A percentile compares a stretch with the other conserved stretches of the same genome.
These are phyloP conservation scores for Trinorchestia longiramus DNA, from an alignment of 1,140 invertebrate species.

Conservation along the genomic window DNA sequence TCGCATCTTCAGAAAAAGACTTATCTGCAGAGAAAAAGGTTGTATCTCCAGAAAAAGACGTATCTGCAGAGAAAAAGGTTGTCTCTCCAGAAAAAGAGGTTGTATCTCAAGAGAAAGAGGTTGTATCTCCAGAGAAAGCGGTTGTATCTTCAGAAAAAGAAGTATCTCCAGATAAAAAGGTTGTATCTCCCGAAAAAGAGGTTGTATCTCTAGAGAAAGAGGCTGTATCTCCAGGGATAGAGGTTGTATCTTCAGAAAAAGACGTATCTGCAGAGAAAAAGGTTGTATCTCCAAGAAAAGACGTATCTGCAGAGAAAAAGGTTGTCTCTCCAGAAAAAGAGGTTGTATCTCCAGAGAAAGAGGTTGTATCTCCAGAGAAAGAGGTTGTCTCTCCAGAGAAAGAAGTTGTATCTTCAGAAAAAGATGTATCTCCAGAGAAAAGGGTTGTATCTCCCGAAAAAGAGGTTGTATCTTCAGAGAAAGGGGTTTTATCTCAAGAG, in stretches of 20 bases:
- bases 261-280: neutral
- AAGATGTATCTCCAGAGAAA: no score
- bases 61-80: neutral
- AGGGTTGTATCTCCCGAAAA: no score
- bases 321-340: neutral
- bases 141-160: neutral
- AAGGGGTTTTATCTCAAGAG: no score
- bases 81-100: neutral
- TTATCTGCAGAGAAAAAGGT: neutral
- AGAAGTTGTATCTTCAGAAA: no score
- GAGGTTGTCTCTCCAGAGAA: no score
- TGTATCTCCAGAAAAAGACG: neutral
- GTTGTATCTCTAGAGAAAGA: no score
- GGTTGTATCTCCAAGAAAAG: neutral
- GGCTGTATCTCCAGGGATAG: neutral
- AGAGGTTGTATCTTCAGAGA: no score
- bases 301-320: neutral
- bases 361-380: neutral
- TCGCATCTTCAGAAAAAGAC: neutral
- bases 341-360: neutral
- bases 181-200: no score
- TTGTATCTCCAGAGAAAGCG: neutral
- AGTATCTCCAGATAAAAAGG: no score
- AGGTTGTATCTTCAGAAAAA: neutral
- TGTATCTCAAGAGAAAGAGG: neutral